phyloP scores from a whole-genome alignment of 1,140 invertebrate species.

The Oscheius sp. region DNA sequence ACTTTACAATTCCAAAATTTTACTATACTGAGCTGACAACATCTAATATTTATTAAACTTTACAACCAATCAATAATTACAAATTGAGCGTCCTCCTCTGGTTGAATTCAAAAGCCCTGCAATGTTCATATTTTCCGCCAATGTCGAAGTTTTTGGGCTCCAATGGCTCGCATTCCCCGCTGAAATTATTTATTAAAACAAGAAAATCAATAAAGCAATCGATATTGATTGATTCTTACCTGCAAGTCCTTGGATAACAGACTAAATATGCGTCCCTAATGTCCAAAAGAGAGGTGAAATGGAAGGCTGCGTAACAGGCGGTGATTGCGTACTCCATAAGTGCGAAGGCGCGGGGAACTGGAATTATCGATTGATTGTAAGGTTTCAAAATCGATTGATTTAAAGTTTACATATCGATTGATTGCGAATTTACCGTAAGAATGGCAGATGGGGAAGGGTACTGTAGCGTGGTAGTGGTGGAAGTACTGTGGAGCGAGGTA shows the following conservation, averaged over 20 bases:
- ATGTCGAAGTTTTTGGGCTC: constrained; percentile 49
- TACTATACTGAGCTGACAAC: too few species aligned
- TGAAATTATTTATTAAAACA: constrained; percentile 35
- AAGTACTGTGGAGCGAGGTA: neutral
- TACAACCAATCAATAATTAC: neutral
- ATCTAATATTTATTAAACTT: neutral
- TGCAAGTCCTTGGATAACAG: constrained; percentile 51
- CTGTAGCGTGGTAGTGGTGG: neutral
- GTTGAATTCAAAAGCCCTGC: constrained; percentile 48
- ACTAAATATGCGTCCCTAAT: constrained; percentile 53
- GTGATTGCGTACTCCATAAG: constrained; percentile 53
- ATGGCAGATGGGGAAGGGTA: neutral
- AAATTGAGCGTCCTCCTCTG: neutral
- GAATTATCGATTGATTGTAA: neutral
- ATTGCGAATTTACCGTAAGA: neutral
- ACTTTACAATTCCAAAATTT: too few species aligned
- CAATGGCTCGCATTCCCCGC: constrained; percentile 57
- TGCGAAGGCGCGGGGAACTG: constrained; percentile 47
- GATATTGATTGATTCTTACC: neutral
- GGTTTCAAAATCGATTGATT: neutral
- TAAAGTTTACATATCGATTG: neutral
- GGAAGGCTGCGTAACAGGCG: constrained; percentile 45
- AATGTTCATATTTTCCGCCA: constrained; percentile 56
- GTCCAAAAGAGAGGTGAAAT: constrained; percentile 48
- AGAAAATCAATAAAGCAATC: neutral